Evolutionary conservation across 2,888 invertebrate genomes (phyloP).

Genomic region (Shargacucullia verbasci): DNA sequence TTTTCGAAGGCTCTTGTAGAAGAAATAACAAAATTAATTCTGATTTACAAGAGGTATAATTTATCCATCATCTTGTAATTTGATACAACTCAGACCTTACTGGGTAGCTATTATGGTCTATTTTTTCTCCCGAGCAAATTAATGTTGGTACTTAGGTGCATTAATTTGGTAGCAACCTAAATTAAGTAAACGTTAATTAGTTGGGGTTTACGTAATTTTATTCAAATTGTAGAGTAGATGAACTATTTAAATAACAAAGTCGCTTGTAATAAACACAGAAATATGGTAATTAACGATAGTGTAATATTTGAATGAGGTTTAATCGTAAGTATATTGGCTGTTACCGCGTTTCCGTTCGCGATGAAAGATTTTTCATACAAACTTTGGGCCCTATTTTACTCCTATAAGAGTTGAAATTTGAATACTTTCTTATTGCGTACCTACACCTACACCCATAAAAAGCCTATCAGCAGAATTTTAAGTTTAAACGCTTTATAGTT

Average conservation of each 20-base stretch:
- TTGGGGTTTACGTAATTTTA: constrained; percentile 22
- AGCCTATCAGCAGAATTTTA: too few relatives aligned
- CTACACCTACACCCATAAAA: too few relatives aligned
- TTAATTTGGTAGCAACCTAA: constrained; percentile 23
- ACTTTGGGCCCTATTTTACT: too few relatives aligned
- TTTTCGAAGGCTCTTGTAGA: neutral
- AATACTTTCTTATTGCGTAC: too few relatives aligned
- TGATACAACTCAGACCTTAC: constrained; percentile 19
- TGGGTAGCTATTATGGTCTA: constrained; percentile 13
- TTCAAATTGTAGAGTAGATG: constrained; percentile 7
- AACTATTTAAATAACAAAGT: constrained; percentile 12
- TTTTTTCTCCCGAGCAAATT: constrained; percentile 30
- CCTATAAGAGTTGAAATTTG: too few relatives aligned
- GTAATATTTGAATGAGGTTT: too few relatives aligned
- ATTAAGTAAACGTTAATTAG: constrained; percentile 38
- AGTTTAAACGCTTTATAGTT: too few relatives aligned
- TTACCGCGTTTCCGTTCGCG: too few relatives aligned
- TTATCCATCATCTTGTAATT: constrained; percentile 22
- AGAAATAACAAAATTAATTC: constrained; percentile 31
- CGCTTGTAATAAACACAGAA: neutral
- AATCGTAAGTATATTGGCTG: too few relatives aligned
- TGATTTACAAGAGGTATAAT: constrained; percentile 25
- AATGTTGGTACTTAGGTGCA: constrained; percentile 16
- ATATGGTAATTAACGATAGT: too few relatives aligned
- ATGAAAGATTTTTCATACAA: too few relatives aligned